Evolutionary conservation across 1,140 invertebrate genomes (phyloP).

Genomic region (Lanistes nyassanus): DNA sequence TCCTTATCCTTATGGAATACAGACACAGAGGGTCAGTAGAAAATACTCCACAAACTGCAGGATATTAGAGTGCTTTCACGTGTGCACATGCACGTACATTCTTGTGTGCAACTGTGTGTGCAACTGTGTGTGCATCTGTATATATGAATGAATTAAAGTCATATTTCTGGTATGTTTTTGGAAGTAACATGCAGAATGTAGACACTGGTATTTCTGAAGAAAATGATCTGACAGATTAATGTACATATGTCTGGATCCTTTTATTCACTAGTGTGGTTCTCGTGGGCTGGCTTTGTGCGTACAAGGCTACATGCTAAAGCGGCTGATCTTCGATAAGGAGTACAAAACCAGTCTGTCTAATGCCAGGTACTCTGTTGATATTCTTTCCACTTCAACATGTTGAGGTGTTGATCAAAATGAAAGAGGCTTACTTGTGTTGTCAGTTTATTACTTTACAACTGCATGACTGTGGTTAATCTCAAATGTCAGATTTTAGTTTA

Average conservation of each 20-base stretch:
- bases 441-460: neutral
- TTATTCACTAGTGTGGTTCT: slow-evolving; percentile 69
- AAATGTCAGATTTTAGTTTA: neutral
- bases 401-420: slow-evolving; percentile 28
- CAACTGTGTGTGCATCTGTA: neutral
- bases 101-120: neutral
- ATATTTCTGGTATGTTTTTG: neutral
- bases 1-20: slow-evolving; percentile 47
- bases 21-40: slow-evolving; percentile 41
- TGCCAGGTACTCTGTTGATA: slow-evolving; percentile 63
- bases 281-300: slow-evolving; percentile 74
- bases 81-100: neutral
- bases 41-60: neutral
- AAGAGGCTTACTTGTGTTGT: neutral
- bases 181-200: neutral
- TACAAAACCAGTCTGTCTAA: slow-evolving; percentile 50
- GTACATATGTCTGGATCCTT: slow-evolving; percentile 18
- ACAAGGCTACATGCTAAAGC: slow-evolving; percentile 76
- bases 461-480: neutral
- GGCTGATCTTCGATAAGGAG: slow-evolving; percentile 73
- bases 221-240: neutral
- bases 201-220: neutral
- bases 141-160: neutral
- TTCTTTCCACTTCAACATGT: slow-evolving; percentile 65
- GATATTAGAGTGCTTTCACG: neutral